Evolutionary conservation across 2,888 invertebrate genomes (phyloP), one percentile per base, ranked within the genome.

Genomic region (Eupithecia exiguata): DNA sequence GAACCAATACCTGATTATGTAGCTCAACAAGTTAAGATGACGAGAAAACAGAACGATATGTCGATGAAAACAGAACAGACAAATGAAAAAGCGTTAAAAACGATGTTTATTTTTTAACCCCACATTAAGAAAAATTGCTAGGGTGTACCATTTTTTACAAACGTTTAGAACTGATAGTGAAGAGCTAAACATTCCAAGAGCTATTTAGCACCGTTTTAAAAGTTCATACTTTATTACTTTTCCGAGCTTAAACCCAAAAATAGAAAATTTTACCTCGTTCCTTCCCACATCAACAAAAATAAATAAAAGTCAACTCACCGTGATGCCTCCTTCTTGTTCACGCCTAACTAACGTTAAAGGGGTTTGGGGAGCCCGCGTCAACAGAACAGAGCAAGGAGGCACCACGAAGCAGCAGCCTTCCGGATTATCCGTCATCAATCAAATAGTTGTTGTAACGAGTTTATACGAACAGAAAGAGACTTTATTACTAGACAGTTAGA

Each of bases 371-470:
- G 86, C 89, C 89, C 90, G 90, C 93, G 94, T 92, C 93, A 90
- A 90, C 91, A 92, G 94, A 94, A 94, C 94, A 91, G 91, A 92
- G 89, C 93, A 89, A 87, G 91, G 93, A 93, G 93, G 92, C 93
- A 93, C 90, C 92, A 93, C 94, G 93, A 92, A 92, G 92, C 86
- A 85, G 84, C 88, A 90, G 88, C 87, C 86, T 87, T 92, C 92
- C 92, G 88, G 84, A 90, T 93, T 92, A 86, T 93, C 92, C 89
- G 94, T 94, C 94, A 94, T 94, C 94, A 94, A 94, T 94, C 94
- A 94, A 93, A 77, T 73, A 72, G 74, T 70, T 70, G 68, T 35
- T 63, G 68, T 25, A 61, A 61, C 76, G 77, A 77, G 75, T 82
- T 84, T 84, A 84, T 84, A 84, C 82, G 86, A 89, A 87, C 87